These are phyloP conservation scores for Platycheirus rosarum DNA, from an alignment of 2,888 invertebrate species.

Conservation along the genomic window DNA sequence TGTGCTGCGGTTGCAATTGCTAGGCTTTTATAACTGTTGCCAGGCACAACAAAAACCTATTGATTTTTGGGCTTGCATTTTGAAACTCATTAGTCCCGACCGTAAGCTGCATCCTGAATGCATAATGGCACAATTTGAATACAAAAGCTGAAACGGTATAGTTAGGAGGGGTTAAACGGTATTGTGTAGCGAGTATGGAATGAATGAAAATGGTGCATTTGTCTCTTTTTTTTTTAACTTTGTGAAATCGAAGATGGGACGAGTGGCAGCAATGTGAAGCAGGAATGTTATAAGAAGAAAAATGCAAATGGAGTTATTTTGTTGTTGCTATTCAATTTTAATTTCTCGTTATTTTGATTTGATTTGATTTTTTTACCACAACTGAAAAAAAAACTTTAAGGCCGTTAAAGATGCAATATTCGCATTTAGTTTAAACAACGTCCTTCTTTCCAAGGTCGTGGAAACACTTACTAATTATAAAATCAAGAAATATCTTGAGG, in stretches of 20 bases:
- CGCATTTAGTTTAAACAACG: no score
- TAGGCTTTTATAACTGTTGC: slow-evolving; percentile 14
- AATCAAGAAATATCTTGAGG: no score
- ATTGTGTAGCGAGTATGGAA: not conserved
- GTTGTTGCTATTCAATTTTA: no score
- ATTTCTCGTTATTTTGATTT: no score
- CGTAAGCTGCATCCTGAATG: slow-evolving; percentile 47
- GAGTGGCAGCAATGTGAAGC: not conserved
- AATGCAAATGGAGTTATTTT: no score
- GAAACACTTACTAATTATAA: no score
- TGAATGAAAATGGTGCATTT: not conserved
- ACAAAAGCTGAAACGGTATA: slow-evolving; percentile 21
- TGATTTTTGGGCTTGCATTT: slow-evolving; percentile 52
- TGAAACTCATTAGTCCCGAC: slow-evolving; percentile 55
- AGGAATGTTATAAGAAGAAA: slow-evolving; percentile 18
- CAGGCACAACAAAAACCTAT: slow-evolving; percentile 36
- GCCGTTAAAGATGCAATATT: no score
- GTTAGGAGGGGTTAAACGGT: slow-evolving; percentile 16
- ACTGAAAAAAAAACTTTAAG: no score
- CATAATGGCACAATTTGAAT: slow-evolving; percentile 59
- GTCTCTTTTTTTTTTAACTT: not conserved
- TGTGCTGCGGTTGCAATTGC: not conserved
- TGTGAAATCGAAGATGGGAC: not conserved
- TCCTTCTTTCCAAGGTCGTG: no score
- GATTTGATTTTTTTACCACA: no score